Evolutionary conservation across 2,888 invertebrate species (phyloP).

Genomic region (Imbricaverruca yamaguchii): DNA sequence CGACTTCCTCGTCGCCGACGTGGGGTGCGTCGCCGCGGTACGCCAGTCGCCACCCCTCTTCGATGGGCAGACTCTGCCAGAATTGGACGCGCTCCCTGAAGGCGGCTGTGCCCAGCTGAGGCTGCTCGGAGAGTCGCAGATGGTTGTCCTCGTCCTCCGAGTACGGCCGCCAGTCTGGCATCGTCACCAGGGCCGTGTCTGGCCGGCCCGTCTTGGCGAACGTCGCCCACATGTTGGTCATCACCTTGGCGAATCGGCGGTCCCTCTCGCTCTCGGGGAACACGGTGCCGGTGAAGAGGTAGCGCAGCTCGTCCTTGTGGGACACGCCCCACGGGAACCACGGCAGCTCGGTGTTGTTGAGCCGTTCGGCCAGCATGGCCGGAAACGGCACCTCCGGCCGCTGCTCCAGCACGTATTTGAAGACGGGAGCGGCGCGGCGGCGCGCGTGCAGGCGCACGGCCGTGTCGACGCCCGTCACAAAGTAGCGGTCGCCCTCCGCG

Average conservation of each 20-base stretch:
- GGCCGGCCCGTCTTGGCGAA: neutral
- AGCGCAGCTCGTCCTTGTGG: conserved; percentile 23
- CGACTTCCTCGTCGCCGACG: neutral
- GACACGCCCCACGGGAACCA: neutral
- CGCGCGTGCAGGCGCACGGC: conserved; percentile 16
- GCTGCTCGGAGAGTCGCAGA: neutral
- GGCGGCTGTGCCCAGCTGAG: neutral
- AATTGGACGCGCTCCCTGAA: neutral
- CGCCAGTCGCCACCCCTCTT: neutral
- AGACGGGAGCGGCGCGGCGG: conserved; percentile 11
- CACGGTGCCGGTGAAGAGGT: conserved; percentile 3
- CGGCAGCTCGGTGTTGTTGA: conserved; percentile 16
- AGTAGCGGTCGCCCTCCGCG: conserved; percentile 20
- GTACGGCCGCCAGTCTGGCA: conserved; percentile 6
- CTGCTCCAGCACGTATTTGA: conserved; percentile 22
- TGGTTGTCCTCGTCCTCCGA: neutral
- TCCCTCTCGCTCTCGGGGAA: neutral
- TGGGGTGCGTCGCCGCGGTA: neutral
- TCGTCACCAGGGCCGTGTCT: neutral
- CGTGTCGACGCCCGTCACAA: conserved; percentile 6
- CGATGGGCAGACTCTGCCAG: conserved; percentile 21
- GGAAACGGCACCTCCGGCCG: neutral
- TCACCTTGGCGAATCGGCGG: neutral
- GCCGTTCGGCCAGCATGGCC: neutral
- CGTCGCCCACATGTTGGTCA: conserved; percentile 17